These are phyloP conservation scores for Oithona nana DNA, from an alignment of 2,888 invertebrate genomes.

Conservation along the genomic window DNA sequence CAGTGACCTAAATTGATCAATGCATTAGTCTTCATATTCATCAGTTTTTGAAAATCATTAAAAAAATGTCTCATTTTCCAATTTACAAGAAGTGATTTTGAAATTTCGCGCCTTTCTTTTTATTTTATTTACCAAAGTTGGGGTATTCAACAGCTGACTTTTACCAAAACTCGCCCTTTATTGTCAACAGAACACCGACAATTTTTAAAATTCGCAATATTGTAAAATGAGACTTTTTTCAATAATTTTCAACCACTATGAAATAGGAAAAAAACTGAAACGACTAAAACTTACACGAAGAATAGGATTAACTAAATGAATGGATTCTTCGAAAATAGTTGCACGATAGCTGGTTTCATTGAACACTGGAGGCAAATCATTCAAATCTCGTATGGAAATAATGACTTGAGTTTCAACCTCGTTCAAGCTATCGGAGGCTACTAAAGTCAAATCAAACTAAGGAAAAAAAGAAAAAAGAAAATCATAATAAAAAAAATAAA, in stretches of 20 bases:
- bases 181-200: too few species aligned
- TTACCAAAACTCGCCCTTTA: too few species aligned
- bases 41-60: neutral
- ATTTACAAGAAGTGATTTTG: constrained; percentile 2
- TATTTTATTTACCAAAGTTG: too few species aligned
- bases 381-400: constrained; percentile 58
- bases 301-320: constrained; percentile 30
- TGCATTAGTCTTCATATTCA: neutral
- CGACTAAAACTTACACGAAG: constrained; percentile 25
- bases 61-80: neutral
- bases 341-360: constrained; percentile 48
- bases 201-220: too few species aligned
- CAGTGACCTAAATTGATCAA: constrained; percentile 52
- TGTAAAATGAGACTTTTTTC: too few species aligned
- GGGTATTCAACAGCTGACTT: too few species aligned
- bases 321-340: constrained; percentile 51
- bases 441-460: constrained; percentile 66
- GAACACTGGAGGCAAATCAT: constrained; percentile 71
- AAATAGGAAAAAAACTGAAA: constrained; percentile 9
- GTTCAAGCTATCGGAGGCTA: constrained; percentile 72
- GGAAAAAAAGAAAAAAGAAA: constrained; percentile 23
- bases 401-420: constrained; percentile 67
- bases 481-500: constrained; percentile 18
- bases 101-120: too few species aligned
- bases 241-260: neutral